Conservation (phyloP, 2,113 vertebrate species). For the Saimiri boliviensis region DNA sequence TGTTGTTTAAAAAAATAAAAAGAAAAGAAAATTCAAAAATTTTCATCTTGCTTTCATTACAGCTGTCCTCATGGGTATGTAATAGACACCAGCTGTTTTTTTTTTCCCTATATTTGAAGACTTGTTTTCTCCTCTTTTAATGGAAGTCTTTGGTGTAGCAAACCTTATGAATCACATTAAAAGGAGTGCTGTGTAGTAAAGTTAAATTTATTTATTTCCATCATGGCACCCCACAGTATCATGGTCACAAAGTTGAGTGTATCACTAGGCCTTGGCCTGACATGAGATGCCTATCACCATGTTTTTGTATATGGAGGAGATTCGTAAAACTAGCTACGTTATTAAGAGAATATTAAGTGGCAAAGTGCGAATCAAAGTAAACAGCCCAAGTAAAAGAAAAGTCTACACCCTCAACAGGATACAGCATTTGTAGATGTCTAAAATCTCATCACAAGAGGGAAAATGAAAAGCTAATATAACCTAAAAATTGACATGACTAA, state of each 20-base stretch:
- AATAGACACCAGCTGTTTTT: not conserved
- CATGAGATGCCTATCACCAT: not conserved
- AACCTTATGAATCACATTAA: not conserved
- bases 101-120: not conserved
- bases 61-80: not conserved
- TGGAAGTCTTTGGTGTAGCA: not conserved
- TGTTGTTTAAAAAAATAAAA: not conserved
- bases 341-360: not conserved
- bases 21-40: not conserved
- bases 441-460: not conserved
- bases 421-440: not conserved
- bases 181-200: not conserved
- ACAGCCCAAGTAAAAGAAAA: not conserved
- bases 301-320: not conserved
- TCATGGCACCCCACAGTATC: not conserved
- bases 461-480: not conserved
- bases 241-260: not conserved
- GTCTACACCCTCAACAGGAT: not conserved
- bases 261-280: not conserved
- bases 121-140: not conserved
- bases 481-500: not conserved
- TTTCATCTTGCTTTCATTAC: not conserved
- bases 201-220: not conserved
- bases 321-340: not conserved
- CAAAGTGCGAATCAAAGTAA: not conserved